Percentiles rank a stretch among this genome's conserved stretches.
Conservation (phyloP, 2,888 invertebrate genomes). For the Tinea semifulvella region DNA sequence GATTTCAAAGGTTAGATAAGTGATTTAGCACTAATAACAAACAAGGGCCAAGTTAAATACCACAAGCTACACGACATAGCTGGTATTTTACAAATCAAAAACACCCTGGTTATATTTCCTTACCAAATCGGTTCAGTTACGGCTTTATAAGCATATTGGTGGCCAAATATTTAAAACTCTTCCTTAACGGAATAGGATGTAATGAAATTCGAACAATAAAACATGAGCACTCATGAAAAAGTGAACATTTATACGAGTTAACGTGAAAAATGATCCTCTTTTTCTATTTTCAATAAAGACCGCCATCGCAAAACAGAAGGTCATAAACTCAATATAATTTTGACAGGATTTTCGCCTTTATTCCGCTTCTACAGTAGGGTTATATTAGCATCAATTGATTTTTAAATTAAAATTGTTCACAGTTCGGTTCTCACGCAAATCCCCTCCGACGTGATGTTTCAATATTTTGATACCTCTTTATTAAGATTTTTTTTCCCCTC, state of each 20-base stretch:
- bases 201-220: not conserved
- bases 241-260: slow-evolving; percentile 2
- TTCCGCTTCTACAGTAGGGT: not conserved
- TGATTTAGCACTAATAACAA: too few species aligned
- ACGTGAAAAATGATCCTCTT: slow-evolving; percentile 2
- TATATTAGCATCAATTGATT: not conserved
- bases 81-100: not conserved
- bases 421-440: not conserved
- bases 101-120: not conserved
- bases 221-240: slow-evolving; percentile 1
- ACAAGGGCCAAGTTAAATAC: too few species aligned
- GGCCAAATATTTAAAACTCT: not conserved
- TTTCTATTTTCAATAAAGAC: not conserved
- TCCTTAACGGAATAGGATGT: not conserved
- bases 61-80: too few species aligned
- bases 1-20: too few species aligned
- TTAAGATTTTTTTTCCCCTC: too few species aligned
- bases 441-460: not conserved
- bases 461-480: not conserved
- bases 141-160: not conserved
- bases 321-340: not conserved
- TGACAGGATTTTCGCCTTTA: not conserved
- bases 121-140: not conserved
- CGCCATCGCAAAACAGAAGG: not conserved
- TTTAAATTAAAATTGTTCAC: not conserved